Conservation (phyloP, 1,140 invertebrate genomes). For the Zaprionus vittiger region DNA sequence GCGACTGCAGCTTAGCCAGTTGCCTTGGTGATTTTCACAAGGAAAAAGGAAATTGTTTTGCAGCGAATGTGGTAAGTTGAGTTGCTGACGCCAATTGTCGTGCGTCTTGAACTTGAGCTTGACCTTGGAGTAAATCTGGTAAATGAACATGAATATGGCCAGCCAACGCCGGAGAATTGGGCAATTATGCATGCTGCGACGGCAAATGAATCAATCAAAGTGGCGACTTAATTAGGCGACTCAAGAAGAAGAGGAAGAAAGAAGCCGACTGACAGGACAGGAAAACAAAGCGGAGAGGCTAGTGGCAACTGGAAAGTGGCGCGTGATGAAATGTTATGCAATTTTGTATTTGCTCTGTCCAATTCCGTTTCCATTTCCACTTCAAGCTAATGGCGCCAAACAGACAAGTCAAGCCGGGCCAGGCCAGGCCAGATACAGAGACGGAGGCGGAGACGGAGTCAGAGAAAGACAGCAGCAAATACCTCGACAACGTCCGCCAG, state of each 20-base stretch:
- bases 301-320: conserved; percentile 31
- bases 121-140: conserved; percentile 65
- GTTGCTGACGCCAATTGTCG: conserved; percentile 45
- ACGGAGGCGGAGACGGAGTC: not conserved
- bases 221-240: conserved; percentile 11
- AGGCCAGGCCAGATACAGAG: not conserved
- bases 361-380: conserved; percentile 46
- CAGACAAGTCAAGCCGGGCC: conserved; percentile 27
- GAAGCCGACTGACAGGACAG: conserved; percentile 43
- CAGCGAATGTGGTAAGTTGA: conserved; percentile 7
- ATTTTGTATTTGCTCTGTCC: conserved; percentile 40
- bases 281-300: conserved; percentile 41
- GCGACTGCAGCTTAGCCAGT: conserved; percentile 24
- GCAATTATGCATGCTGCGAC: conserved; percentile 45
- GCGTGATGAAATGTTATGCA: conserved; percentile 75
- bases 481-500: not conserved
- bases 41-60: conserved; percentile 66
- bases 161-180: conserved; percentile 33
- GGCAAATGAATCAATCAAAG: conserved; percentile 49
- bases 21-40: conserved; percentile 47
- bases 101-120: conserved; percentile 78
- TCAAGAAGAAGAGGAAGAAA: not conserved
- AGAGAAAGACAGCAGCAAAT: not conserved
- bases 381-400: conserved; percentile 51
- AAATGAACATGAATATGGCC: conserved; percentile 19